Base-by-base conservation (phyloP, 2,888 invertebrate genomes). In the Drosophila nigricruria region DNA sequence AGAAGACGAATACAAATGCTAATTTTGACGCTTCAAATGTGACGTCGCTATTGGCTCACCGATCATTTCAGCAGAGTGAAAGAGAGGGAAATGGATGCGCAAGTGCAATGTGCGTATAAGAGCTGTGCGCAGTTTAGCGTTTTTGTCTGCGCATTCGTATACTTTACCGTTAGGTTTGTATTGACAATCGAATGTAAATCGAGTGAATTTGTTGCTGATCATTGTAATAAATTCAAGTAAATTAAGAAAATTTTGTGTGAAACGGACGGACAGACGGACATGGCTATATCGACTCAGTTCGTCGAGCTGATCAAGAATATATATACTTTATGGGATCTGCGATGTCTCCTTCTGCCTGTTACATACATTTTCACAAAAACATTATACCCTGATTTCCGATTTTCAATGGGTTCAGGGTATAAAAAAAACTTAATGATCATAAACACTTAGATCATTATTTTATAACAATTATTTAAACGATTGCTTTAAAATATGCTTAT, bases 1-100 rank as follows among this genome's bases (percentile, higher is more conserved):
- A 88, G 83, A 77, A 52, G 56, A 47, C 77, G 34, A 66, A 73
- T 66, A 54, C 52, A 66, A 72, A 68, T 73, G 73, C 68, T 77
- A 81, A 73, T 83, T 67, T 84, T 87, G 79, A 87, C 82, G 84
- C 85, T 63, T 77, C 69, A 87, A 79, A 89, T 89, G 88, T 85
- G 85, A 85, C 85, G 85, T 85, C 70, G 72, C 20, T 63, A 78
- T 74, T 53, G 50, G 61, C 57, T 62, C 68, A 38, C 23, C 27
- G 70, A 59, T 72, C 80, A 49, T 49, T 36, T n/a, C 64, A 57
- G 32, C 18, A 70, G 34, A 53, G 45, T 36, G 45, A n/a, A 25
- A 12, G 42, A 18, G n/a, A 52, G n/a, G 38, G 8, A 9, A n/a
- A 38, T 12, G 3, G 20, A 20, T n/a, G 30, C 14, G 34, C 42